Evolutionary conservation across 2,888 invertebrate species (phyloP), one percentile per base, ranked within the genome.

Genomic region (Melipona bicolor): DNA sequence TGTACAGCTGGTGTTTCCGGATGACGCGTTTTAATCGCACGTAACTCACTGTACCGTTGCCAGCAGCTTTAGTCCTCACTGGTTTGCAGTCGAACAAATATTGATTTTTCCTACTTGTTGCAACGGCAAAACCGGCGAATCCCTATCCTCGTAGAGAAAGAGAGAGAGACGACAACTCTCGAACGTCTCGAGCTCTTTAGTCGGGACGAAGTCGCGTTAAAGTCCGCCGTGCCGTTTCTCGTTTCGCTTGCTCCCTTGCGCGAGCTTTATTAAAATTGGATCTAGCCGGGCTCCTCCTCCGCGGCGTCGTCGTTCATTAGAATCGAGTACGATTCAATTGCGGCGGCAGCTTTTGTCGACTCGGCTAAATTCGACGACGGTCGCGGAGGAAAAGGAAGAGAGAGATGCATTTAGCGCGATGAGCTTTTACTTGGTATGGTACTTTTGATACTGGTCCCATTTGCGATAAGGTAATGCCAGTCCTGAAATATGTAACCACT

Each of bases 381-480:
- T 6, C 24, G 17, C 24, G 56, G 59, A n/a, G 52, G 6, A 6
- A 52, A 19, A 52, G 5, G 17, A 3, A 52, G 6, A 24, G 9
- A 6, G 17, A 9, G 19, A 61, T 73, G 75, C 79, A 64, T 86
- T 88, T 80, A 81, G 36, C 77, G 71, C 67, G 84, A 81, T 19
- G 77, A 77, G 85, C 64, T 77, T 27, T 77, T 77, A 32, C 59
- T n/a, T 69, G 52, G 21, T 79, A 61, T 32, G 27, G 27, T 27
- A 27, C 74, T 70, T 43, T 43, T 70, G 76, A 78, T 81, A 80
- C 81, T 54, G 73, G 69, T 54, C 59, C 77, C 69, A 74, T 73
- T 81, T 75, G 24, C 77, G 89, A 89, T 89, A 89, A 89, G 88
- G 81, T 84, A 83, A 89, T 88, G 88, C 75, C 79, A 71, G 79